Evolutionary conservation across 2,888 invertebrate species (phyloP).

Genomic region (Rosalia funebris): DNA sequence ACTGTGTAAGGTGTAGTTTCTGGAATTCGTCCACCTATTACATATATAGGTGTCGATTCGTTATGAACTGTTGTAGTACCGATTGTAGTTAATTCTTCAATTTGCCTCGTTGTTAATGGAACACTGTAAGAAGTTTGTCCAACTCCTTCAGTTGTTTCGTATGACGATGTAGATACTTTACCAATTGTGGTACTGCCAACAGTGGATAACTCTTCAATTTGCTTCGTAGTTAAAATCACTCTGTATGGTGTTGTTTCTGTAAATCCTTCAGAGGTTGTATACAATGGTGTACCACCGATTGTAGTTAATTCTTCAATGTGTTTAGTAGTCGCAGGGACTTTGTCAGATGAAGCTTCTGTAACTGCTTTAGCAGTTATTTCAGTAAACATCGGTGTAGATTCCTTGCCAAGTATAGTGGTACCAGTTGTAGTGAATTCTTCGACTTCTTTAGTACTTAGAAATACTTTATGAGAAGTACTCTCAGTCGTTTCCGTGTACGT

Average conservation of each 20-base stretch:
- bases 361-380: constrained; percentile 20
- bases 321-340: not conserved
- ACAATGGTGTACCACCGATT: constrained; percentile 9
- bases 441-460: constrained; percentile 34
- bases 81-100: constrained; percentile 17
- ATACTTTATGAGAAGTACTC: constrained; percentile 30
- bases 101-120: constrained; percentile 31
- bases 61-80: not conserved
- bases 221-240: not conserved
- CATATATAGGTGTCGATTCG: not conserved
- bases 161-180: not conserved
- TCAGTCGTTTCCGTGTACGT: constrained; percentile 2
- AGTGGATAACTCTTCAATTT: constrained; percentile 5
- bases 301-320: constrained; percentile 12
- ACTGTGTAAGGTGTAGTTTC: constrained; percentile 4
- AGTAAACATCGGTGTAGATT: not conserved
- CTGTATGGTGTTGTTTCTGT: constrained; percentile 8
- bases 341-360: not conserved
- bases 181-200: constrained; percentile 17
- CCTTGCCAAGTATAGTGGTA: not conserved
- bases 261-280: not conserved
- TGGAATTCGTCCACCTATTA: constrained; percentile 12
- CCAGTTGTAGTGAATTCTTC: constrained; percentile 32
- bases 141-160: not conserved
- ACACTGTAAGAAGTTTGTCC: constrained; percentile 29